phyloP scores from a whole-genome alignment of 2,113 vertebrate genomes.

The Physeter macrocephalus region DNA sequence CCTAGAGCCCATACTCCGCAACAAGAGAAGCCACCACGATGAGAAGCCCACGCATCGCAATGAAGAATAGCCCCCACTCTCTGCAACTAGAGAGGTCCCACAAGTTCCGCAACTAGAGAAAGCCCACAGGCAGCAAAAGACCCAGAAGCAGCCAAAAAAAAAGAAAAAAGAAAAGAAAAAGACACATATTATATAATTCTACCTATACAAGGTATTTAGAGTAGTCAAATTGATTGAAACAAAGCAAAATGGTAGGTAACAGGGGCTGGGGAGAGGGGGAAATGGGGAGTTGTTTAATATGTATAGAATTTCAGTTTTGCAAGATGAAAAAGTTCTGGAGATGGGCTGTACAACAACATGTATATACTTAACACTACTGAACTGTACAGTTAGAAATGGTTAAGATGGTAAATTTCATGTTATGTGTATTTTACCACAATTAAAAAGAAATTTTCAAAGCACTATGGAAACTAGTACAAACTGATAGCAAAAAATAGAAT shows the following conservation, averaged over 20 bases:
- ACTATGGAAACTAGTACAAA: background rate
- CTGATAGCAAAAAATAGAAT: conserved; percentile 7
- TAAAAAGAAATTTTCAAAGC: background rate
- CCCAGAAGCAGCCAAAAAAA: too few species aligned
- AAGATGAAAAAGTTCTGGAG: background rate
- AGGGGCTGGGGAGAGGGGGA: background rate
- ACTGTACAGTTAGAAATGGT: background rate
- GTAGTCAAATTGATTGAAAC: background rate
- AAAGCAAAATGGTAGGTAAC: background rate
- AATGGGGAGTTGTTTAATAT: background rate
- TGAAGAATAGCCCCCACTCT: too few species aligned
- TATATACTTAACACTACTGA: background rate
- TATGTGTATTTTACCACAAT: background rate
- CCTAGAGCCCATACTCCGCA: too few species aligned
- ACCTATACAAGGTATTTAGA: background rate
- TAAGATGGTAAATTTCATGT: conserved; percentile 11
- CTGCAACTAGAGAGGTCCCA: too few species aligned
- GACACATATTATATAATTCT: background rate
- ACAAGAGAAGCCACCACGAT: too few species aligned
- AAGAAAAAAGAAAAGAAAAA: too few species aligned
- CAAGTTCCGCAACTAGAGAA: too few species aligned
- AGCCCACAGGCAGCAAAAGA: too few species aligned
- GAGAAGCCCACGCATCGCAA: too few species aligned
- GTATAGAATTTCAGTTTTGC: background rate
- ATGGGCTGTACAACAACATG: background rate